Conservation (phyloP, 2,888 invertebrate genomes). For the Desoria tigrina region DNA sequence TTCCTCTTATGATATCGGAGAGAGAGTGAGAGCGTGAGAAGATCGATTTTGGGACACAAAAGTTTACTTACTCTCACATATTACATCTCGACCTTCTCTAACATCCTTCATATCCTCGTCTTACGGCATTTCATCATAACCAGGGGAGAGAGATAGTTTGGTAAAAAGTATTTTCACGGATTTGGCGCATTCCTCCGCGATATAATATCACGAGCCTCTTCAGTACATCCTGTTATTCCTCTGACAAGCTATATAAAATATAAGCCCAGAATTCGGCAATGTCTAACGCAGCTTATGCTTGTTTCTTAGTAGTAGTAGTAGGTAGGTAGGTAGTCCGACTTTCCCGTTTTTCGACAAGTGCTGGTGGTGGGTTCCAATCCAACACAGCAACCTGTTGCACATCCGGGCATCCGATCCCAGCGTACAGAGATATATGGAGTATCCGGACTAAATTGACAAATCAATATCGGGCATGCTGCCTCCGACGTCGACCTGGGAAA, state of each 20-base stretch:
- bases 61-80: too few relatives aligned
- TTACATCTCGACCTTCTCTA: neutral
- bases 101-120: neutral
- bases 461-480: slow-evolving; percentile 22
- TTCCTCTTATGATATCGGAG: too few relatives aligned
- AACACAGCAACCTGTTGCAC: slow-evolving; percentile 29
- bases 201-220: neutral
- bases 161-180: slow-evolving; percentile 4
- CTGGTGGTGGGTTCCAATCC: neutral
- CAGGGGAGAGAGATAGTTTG: neutral
- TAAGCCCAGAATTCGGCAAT: too few relatives aligned
- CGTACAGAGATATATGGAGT: neutral
- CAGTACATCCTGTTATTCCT: too few relatives aligned
- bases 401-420: slow-evolving; percentile 15
- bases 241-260: too few relatives aligned
- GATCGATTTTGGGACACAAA: too few relatives aligned
- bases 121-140: neutral
- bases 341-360: neutral
- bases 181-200: slow-evolving; percentile 11
- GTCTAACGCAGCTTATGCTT: too few relatives aligned
- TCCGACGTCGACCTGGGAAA: neutral
- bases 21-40: too few relatives aligned
- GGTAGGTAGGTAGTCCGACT: neutral
- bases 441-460: slow-evolving; percentile 16
- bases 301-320: too few relatives aligned